Percentiles rank a stretch among this genome's conserved stretches.
phyloP scores from a whole-genome alignment of 2,888 invertebrate genomes.

The Podotricha telesiphe region DNA sequence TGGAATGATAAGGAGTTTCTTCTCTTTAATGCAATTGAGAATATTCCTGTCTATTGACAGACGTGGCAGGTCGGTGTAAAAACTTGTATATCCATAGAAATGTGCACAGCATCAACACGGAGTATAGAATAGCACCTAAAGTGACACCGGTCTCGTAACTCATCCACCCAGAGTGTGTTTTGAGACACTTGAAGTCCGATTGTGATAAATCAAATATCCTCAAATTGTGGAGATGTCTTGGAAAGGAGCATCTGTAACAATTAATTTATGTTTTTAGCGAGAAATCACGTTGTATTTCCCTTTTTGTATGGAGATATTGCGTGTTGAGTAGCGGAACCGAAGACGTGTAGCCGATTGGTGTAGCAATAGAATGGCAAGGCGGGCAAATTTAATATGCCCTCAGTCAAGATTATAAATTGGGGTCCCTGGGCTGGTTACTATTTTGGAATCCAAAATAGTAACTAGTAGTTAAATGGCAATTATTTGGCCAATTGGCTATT shows the following conservation, averaged over 20 bases:
- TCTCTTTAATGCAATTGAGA: conserved; percentile 10
- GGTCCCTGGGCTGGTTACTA: too few species aligned
- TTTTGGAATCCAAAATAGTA: too few species aligned
- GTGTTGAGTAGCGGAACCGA: too few species aligned
- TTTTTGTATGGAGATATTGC: too few species aligned
- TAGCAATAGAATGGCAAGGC: too few species aligned
- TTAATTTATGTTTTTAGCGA: too few species aligned
- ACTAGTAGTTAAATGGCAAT: too few species aligned
- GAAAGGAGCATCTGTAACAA: conserved; percentile 40
- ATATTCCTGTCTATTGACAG: conserved; percentile 24
- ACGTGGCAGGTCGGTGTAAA: conserved; percentile 15
- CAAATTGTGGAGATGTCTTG: conserved; percentile 32
- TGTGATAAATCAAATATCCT: conserved; percentile 34
- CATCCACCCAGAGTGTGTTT: not conserved
- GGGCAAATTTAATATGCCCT: too few species aligned
- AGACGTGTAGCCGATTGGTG: too few species aligned
- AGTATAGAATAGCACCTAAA: conserved; percentile 24
- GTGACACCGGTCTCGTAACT: not conserved
- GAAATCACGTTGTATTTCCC: too few species aligned
- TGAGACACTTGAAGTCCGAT: conserved; percentile 22
- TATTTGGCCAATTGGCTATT: too few species aligned
- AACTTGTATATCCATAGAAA: conserved; percentile 30
- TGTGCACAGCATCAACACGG: conserved; percentile 10
- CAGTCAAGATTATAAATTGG: too few species aligned
- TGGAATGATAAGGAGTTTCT: not conserved